phyloP scores from a whole-genome alignment of 2,113 vertebrate genomes.

The Sinosuthora webbiana region DNA sequence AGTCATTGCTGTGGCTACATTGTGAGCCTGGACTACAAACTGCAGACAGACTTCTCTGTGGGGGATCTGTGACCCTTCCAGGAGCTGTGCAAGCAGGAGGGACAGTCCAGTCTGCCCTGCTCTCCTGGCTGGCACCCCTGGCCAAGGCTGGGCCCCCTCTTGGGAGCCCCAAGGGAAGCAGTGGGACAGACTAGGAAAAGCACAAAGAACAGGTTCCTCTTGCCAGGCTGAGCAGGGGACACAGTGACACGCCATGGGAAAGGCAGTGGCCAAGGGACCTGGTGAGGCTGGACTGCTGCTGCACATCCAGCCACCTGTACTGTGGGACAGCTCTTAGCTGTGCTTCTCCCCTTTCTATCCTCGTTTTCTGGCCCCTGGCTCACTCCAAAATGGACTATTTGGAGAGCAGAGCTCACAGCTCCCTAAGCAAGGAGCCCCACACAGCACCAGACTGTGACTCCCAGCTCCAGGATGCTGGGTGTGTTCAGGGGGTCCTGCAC shows the following conservation, averaged over 20 bases:
- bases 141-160: neutral
- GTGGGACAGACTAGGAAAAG: neutral
- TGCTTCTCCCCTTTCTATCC: neutral
- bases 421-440: neutral
- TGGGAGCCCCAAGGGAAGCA: neutral
- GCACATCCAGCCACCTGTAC: neutral
- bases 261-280: neutral
- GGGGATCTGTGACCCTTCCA: neutral
- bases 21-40: neutral
- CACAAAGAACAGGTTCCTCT: neutral
- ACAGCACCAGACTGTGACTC: neutral
- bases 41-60: neutral
- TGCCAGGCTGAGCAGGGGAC: neutral
- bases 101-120: neutral
- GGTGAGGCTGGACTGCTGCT: neutral
- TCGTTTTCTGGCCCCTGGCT: neutral
- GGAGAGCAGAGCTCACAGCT: neutral
- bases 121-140: neutral
- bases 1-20: neutral
- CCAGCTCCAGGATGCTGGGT: neutral
- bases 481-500: neutral
- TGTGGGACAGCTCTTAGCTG: neutral
- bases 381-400: neutral
- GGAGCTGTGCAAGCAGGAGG: neutral
- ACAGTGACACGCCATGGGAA: rapidly evolving